phyloP scores from a whole-genome alignment of 1,140 invertebrate genomes.

The Zaprionus kolodkinae region DNA sequence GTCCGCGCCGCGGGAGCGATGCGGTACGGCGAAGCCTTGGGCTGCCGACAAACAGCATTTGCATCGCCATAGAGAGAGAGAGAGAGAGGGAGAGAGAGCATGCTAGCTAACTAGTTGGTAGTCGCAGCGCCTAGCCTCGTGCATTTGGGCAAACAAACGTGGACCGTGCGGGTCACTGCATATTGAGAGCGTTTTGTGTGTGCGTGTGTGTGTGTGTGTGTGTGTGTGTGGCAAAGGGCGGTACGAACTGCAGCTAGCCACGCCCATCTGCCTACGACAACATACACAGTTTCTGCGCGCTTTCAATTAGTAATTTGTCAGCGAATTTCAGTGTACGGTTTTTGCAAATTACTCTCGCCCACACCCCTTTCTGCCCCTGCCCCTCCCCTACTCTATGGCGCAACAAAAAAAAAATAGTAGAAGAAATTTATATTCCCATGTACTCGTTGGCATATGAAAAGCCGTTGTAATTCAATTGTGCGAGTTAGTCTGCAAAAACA shows the following conservation, averaged over 20 bases:
- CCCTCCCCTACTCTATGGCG: neutral
- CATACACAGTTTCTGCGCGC: constrained; percentile 59
- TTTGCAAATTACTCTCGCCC: constrained; percentile 62
- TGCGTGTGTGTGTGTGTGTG: constrained; percentile 34
- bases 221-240: constrained; percentile 4
- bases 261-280: constrained; percentile 41
- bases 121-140: constrained; percentile 24
- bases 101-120: constrained; percentile 3
- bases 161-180: constrained; percentile 72
- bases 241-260: constrained; percentile 5
- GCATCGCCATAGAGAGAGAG: constrained; percentile 19
- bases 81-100: neutral
- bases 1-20: neutral
- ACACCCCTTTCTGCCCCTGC: neutral
- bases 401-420: neutral
- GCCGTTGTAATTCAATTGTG: constrained; percentile 71
- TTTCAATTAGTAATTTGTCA: constrained; percentile 81
- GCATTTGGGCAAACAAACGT: constrained; percentile 79
- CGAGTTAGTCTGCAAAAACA: constrained; percentile 42
- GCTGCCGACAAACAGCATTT: constrained; percentile 48
- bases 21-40: constrained; percentile 32
- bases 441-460: constrained; percentile 46
- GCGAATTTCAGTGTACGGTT: constrained; percentile 52
- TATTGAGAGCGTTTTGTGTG: constrained; percentile 59
- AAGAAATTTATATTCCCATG: constrained; percentile 36